These are phyloP conservation scores for Contarinia nasturtii DNA, from an alignment of 1,140 invertebrate species.

Conservation along the genomic window DNA sequence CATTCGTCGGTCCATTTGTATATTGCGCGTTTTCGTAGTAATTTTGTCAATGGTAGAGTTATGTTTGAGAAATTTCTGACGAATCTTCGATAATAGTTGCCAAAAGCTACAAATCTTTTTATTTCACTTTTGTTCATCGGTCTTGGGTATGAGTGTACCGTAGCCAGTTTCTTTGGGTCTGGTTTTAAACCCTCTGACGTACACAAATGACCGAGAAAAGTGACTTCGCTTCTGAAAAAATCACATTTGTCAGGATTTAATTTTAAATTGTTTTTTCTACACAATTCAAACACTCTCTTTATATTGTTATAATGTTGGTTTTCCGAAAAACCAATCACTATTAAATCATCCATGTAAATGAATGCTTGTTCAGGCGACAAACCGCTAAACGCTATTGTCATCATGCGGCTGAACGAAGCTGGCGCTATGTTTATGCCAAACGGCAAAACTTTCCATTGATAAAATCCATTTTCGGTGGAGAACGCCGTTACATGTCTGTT, in stretches of 20 bases:
- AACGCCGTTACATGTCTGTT: conserved; percentile 27
- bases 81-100: conserved; percentile 8
- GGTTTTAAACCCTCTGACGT: conserved; percentile 11
- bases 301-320: conserved; percentile 9
- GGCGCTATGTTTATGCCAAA: too few species aligned
- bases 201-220: conserved; percentile 15
- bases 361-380: too few species aligned
- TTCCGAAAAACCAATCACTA: conserved; percentile 8
- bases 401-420: too few species aligned
- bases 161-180: conserved; percentile 11
- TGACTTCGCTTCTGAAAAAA: conserved; percentile 13
- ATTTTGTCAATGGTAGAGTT: conserved; percentile 9
- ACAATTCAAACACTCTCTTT: conserved; percentile 7
- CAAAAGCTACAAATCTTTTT: conserved; percentile 12
- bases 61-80: conserved; percentile 13
- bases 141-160: conserved; percentile 11
- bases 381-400: too few species aligned
- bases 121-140: conserved; percentile 10
- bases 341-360: too few species aligned
- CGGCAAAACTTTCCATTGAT: too few species aligned
- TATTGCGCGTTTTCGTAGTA: conserved; percentile 9
- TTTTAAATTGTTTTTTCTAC: conserved; percentile 15
- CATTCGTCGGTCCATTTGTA: conserved; percentile 11
- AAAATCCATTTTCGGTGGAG: too few species aligned
- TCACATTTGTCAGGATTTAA: conserved; percentile 14